Evolutionary conservation across 2,888 invertebrate species (phyloP).

Genomic region (Clistopyga incitator): DNA sequence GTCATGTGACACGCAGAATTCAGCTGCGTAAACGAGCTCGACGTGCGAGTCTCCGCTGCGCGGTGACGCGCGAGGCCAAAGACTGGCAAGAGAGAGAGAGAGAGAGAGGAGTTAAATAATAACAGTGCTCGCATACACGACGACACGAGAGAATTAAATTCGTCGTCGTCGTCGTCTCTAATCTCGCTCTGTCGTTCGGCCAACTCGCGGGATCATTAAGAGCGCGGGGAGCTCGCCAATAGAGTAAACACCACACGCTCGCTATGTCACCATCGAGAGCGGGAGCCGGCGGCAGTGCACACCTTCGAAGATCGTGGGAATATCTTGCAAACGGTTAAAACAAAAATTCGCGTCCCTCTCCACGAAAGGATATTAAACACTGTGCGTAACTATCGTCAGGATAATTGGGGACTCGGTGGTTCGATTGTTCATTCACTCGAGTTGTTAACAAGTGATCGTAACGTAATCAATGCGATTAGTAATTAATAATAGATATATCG

Average conservation of each 20-base stretch:
- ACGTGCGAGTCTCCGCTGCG: constrained; percentile 6
- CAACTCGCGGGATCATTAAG: neutral
- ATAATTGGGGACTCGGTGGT: neutral
- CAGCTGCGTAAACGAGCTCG: neutral
- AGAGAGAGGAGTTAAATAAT: constrained; percentile 6
- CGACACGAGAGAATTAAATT: constrained; percentile 3
- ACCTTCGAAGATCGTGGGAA: constrained; percentile 64
- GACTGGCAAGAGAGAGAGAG: no score
- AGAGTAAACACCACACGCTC: constrained; percentile 6
- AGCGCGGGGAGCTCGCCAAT: neutral
- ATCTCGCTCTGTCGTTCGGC: neutral
- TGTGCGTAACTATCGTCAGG: neutral
- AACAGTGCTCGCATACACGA: neutral
- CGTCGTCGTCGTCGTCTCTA: neutral
- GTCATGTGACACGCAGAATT: constrained; percentile 37
- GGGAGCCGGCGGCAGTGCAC: constrained; percentile 54
- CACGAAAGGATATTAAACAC: neutral
- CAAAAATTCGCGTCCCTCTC: neutral
- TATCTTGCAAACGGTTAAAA: constrained; percentile 75
- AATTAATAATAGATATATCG: constrained; percentile 1
- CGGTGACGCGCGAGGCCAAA: constrained; percentile 26
- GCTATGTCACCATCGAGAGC: constrained; percentile 62
- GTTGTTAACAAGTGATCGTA: constrained; percentile 22
- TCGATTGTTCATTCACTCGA: neutral
- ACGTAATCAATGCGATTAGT: neutral